Evolutionary conservation across 1,140 invertebrate genomes (phyloP).

Genomic region (Formica selysi): DNA sequence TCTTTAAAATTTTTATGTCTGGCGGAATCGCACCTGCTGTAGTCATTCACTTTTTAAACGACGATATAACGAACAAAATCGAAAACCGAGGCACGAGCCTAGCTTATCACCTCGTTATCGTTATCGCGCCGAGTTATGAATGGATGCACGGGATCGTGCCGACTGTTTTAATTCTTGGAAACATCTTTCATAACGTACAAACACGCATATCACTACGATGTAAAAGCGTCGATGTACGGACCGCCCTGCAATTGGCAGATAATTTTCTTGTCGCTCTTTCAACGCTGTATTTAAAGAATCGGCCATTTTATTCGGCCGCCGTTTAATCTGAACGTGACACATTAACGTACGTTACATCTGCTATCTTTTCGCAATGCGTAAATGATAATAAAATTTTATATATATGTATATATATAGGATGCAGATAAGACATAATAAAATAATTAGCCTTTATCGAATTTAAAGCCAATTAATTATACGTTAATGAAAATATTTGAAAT

Average conservation of each 20-base stretch:
- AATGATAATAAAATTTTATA: slow-evolving; percentile 9
- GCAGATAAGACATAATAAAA: slow-evolving; percentile 34
- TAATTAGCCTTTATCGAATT: slow-evolving; percentile 20
- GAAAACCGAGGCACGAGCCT: slow-evolving; percentile 49
- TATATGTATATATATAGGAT: not conserved
- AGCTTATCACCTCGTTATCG: slow-evolving; percentile 70
- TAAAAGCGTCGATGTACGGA: not conserved
- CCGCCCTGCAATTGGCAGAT: not conserved
- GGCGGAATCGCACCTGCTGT: not conserved
- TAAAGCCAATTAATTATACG: slow-evolving; percentile 9
- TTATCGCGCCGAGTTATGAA: slow-evolving; percentile 76
- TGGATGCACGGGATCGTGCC: slow-evolving; percentile 72
- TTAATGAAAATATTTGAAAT: slow-evolving; percentile 18
- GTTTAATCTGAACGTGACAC: not conserved
- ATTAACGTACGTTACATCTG: not conserved
- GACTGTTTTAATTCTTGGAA: slow-evolving; percentile 36
- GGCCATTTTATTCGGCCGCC: not conserved
- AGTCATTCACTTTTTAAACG: slow-evolving; percentile 22
- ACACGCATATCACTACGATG: not conserved
- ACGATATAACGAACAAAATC: slow-evolving; percentile 31
- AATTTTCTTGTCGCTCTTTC: slow-evolving; percentile 4
- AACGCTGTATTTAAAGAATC: slow-evolving; percentile 18
- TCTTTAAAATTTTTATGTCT: slow-evolving; percentile 20
- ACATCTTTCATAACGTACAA: slow-evolving; percentile 16
- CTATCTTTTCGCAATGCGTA: slow-evolving; percentile 1